Conservation (phyloP, 2,113 vertebrate species). For the Triplophysa dalaica region DNA sequence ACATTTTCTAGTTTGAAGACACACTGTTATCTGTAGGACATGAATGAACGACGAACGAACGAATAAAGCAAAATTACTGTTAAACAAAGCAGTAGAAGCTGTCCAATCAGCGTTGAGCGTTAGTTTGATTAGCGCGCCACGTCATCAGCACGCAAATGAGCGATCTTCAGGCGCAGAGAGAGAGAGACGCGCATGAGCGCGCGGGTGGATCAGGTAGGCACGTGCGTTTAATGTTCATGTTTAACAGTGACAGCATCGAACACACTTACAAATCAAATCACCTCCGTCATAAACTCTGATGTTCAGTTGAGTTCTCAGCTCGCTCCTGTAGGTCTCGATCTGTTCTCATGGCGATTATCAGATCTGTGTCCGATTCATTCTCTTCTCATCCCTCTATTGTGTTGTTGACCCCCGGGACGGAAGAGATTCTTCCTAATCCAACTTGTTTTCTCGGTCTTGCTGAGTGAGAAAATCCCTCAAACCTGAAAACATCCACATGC, state of each 20-base stretch:
- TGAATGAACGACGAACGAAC: too few species aligned
- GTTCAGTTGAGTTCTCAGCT: neutral
- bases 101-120: constrained; percentile 40
- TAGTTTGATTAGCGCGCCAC: constrained; percentile 36
- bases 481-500: constrained; percentile 55
- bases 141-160: constrained; percentile 23
- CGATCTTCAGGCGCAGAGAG: neutral
- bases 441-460: constrained; percentile 78
- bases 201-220: constrained; percentile 1
- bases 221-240: neutral
- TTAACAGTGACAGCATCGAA: neutral
- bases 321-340: neutral
- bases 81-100: too few species aligned
- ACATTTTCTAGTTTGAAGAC: too few species aligned
- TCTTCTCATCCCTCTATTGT: constrained; percentile 58
- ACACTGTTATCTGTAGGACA: too few species aligned
- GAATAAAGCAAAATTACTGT: too few species aligned
- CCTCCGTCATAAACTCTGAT: too few species aligned
- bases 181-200: too few species aligned
- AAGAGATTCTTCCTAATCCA: constrained; percentile 69
- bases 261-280: neutral
- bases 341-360: constrained; percentile 20
- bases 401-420: constrained; percentile 53
- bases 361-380: constrained; percentile 46
- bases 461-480: constrained; percentile 69